Evolutionary conservation across 2,797 vertebrate genomes (phyloP).

Genomic region (Leuciscus waleckii): DNA sequence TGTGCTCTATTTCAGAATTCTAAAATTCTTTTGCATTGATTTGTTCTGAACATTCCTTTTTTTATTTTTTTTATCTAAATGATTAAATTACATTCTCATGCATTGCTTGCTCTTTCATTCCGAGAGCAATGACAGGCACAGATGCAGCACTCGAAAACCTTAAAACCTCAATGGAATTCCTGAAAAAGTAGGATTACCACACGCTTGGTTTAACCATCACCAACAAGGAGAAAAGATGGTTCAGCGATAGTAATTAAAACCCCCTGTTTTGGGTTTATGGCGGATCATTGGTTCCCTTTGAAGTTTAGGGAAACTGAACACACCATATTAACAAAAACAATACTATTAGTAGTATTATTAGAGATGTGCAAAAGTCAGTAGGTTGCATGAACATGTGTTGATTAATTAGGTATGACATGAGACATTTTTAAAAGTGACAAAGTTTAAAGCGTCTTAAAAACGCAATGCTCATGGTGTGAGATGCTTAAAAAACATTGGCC

Average conservation of each 20-base stretch:
- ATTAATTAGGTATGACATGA: background rate
- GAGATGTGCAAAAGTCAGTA: background rate
- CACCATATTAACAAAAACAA: background rate
- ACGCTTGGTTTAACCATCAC: slow-evolving; percentile 7
- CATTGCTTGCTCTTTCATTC: background rate
- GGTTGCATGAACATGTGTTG: background rate
- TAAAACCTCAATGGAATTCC: slow-evolving; percentile 13
- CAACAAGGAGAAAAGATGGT: background rate
- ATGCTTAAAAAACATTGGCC: background rate
- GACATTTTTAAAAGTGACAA: background rate
- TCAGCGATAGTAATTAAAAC: slow-evolving; percentile 36
- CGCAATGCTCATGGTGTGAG: background rate
- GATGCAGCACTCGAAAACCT: background rate
- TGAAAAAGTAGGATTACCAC: background rate
- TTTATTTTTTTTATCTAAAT: background rate
- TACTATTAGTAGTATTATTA: background rate
- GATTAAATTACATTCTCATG: background rate
- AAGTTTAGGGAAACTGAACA: slow-evolving; percentile 65
- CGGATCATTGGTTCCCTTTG: slow-evolving; percentile 57
- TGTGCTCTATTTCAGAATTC: background rate
- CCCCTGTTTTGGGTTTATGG: slow-evolving; percentile 26
- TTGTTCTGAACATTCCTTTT: background rate
- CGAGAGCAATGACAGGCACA: background rate
- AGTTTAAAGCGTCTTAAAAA: background rate
- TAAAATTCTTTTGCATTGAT: background rate